phyloP scores from a whole-genome alignment of 2,113 vertebrate genomes.

The Scopus umbretta region DNA sequence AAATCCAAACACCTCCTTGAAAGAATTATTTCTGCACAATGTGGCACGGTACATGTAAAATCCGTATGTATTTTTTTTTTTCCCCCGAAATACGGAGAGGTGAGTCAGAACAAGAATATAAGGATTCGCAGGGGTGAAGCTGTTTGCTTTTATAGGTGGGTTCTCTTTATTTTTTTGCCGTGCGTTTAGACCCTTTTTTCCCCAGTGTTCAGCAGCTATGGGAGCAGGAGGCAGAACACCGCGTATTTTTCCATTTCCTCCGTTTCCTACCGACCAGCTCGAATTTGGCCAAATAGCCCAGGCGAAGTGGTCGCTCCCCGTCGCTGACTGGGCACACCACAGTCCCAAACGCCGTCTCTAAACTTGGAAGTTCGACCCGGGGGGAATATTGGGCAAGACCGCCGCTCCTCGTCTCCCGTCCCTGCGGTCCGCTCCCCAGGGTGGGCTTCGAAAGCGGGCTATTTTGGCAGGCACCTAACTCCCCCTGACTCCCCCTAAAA shows the following conservation, averaged over 20 bases:
- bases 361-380: no score
- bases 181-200: neutral
- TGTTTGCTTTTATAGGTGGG: neutral
- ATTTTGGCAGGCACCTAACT: neutral
- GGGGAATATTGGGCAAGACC: neutral
- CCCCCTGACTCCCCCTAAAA: neutral
- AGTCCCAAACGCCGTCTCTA: neutral
- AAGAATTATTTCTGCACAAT: neutral
- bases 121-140: neutral
- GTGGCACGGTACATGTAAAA: neutral
- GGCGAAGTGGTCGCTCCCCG: fast-evolving
- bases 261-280: neutral
- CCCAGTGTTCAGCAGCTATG: neutral
- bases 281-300: neutral
- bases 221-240: neutral
- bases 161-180: neutral
- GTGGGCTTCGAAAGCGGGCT: neutral
- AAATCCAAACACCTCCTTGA: neutral
- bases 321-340: neutral
- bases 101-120: neutral
- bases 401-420: neutral
- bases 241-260: neutral
- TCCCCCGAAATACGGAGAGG: neutral
- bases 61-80: fast-evolving
- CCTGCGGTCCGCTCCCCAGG: neutral